A percentile compares a stretch with the other conserved stretches of the same genome.
Conservation (phyloP, 1,140 invertebrate species). For the Aphidius gifuensis region DNA sequence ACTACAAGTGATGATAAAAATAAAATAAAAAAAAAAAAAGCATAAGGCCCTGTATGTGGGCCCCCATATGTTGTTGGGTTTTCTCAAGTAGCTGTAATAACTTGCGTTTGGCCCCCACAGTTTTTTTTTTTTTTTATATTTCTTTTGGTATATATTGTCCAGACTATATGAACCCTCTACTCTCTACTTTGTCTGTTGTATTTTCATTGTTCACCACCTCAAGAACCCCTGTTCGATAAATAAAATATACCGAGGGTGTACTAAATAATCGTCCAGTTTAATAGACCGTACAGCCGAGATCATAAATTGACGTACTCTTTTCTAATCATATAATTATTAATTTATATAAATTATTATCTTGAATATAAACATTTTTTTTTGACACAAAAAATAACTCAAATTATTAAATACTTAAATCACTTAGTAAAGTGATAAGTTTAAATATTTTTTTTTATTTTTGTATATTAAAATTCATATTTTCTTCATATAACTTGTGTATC, state of each 20-base stretch:
- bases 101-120: slow-evolving; percentile 26
- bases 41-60: slow-evolving; percentile 5
- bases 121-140: slow-evolving; percentile 3
- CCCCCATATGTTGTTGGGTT: slow-evolving; percentile 34
- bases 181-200: too few relatives aligned
- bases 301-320: slow-evolving; percentile 2
- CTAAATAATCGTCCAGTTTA: slow-evolving; percentile 16
- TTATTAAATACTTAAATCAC: too few relatives aligned
- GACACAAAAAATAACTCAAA: too few relatives aligned
- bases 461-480: too few relatives aligned
- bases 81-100: slow-evolving; percentile 33
- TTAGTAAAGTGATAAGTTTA: too few relatives aligned
- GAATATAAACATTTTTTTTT: too few relatives aligned
- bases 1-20: neutral
- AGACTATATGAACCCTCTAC: too few relatives aligned
- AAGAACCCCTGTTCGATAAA: slow-evolving; percentile 4
- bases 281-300: neutral
- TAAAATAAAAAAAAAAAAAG: slow-evolving; percentile 5
- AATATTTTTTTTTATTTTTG: too few relatives aligned
- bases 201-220: neutral
- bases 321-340: neutral
- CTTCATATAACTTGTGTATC: too few relatives aligned
- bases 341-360: too few relatives aligned
- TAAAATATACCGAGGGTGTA: slow-evolving; percentile 4
- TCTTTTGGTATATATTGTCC: too few relatives aligned